These are phyloP conservation scores for Myzus persicae DNA, from an alignment of 1,140 invertebrate genomes.

Conservation along the genomic window DNA sequence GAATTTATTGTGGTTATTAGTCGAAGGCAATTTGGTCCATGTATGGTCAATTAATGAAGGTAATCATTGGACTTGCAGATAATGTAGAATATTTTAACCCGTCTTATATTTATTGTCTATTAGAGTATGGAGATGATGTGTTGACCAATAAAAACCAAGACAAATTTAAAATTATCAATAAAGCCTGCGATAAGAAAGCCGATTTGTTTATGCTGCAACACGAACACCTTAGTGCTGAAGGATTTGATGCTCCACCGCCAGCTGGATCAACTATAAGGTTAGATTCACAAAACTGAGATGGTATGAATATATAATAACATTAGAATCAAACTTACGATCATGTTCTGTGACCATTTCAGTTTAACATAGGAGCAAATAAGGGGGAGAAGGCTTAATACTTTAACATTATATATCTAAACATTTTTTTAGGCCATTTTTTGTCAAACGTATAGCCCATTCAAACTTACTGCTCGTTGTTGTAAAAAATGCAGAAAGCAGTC, in stretches of 20 bases:
- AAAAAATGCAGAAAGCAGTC: conserved; percentile 65
- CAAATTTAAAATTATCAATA: conserved; percentile 43
- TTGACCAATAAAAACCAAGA: conserved; percentile 17
- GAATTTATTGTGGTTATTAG: conserved; percentile 45
- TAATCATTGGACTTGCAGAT: neutral
- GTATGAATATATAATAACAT: neutral
- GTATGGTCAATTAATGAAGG: conserved; percentile 55
- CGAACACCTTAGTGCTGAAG: conserved; percentile 59
- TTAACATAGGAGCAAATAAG: neutral
- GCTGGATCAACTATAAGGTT: conserved; percentile 59
- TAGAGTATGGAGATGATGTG: conserved; percentile 15
- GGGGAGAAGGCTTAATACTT: neutral
- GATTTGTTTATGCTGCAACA: conserved; percentile 61
- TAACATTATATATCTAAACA: neutral
- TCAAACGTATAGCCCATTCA: conserved; percentile 76
- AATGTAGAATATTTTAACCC: neutral
- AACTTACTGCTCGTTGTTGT: conserved; percentile 84
- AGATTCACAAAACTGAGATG: neutral
- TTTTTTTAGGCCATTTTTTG: conserved; percentile 73
- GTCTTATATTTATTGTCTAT: neutral
- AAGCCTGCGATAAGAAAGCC: conserved; percentile 61
- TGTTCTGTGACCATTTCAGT: neutral
- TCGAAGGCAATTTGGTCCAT: conserved; percentile 20
- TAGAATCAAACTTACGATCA: neutral
- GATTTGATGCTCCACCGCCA: conserved; percentile 60